phyloP scores from a whole-genome alignment of 2,888 invertebrate genomes.

The Leptinotarsa rubiginosa region DNA sequence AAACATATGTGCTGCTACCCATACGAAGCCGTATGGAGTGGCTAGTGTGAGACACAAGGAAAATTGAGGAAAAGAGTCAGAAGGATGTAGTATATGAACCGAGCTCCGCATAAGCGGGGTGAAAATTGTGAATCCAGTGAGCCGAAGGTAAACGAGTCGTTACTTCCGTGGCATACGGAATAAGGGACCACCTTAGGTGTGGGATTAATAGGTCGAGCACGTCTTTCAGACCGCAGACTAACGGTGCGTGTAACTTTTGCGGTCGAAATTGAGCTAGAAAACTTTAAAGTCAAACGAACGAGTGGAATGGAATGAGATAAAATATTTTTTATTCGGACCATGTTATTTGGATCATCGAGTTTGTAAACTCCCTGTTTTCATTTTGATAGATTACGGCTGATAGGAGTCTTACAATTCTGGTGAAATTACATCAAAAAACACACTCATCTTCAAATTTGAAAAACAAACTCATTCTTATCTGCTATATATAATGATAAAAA shows the following conservation, averaged over 20 bases:
- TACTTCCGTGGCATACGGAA: conserved; percentile 58
- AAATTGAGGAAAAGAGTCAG: neutral
- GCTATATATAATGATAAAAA: no score
- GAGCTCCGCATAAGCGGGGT: conserved; percentile 22
- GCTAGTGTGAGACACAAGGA: no score
- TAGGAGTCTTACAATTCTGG: no score
- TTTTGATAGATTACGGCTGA: no score
- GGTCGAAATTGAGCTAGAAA: conserved; percentile 35
- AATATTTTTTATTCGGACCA: conserved; percentile 5
- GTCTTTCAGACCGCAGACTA: conserved; percentile 62
- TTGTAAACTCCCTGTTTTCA: neutral
- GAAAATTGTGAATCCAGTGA: conserved; percentile 35
- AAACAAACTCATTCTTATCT: no score
- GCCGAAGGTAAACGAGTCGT: conserved; percentile 52
- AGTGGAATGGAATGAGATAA: neutral
- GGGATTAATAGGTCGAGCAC: conserved; percentile 57
- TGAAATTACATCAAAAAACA: no score
- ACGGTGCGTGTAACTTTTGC: conserved; percentile 64
- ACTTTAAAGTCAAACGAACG: conserved; percentile 15
- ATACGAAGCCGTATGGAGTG: no score
- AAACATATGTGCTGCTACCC: no score
- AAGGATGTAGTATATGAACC: neutral
- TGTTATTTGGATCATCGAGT: neutral
- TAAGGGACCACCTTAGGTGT: conserved; percentile 51
- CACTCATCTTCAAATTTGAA: no score